Evolutionary conservation across 2,113 vertebrate genomes (phyloP).

Genomic region (Pleuronectes platessa): DNA sequence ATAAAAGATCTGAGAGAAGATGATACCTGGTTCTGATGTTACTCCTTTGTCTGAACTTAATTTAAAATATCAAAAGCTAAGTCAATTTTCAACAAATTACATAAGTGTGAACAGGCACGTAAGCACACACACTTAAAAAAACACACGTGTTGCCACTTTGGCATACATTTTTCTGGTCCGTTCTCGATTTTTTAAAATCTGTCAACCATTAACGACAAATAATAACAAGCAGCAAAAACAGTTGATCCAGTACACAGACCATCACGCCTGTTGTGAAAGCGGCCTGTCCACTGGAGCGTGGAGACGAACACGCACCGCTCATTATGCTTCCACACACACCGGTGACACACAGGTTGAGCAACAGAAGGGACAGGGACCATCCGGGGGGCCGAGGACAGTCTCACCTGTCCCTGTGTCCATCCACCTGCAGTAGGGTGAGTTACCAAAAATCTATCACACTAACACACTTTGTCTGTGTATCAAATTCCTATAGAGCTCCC

Average conservation of each 20-base stretch:
- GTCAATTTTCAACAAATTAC: neutral
- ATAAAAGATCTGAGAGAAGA: neutral
- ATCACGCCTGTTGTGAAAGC: conserved; percentile 75
- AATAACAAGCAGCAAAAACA: conserved; percentile 78
- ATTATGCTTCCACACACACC: conserved; percentile 49
- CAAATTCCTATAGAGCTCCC: neutral
- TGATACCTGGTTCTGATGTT: no score
- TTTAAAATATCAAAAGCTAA: neutral
- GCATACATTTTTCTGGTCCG: conserved; percentile 31
- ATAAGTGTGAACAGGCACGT: neutral
- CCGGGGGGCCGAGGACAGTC: neutral
- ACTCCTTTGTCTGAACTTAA: no score
- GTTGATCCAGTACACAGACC: conserved; percentile 70
- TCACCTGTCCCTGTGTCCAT: conserved; percentile 4
- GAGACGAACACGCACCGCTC: conserved; percentile 55
- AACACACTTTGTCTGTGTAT: neutral
- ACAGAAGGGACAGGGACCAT: conserved; percentile 41
- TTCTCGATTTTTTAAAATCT: conserved; percentile 66
- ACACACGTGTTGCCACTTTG: neutral
- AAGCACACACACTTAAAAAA: neutral
- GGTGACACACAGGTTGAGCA: conserved; percentile 60
- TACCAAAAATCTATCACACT: neutral
- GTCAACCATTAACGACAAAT: conserved; percentile 85
- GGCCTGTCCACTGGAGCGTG: conserved; percentile 58
- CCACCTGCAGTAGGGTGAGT: neutral